Base-by-base conservation (phyloP, 2,797 vertebrate species). In the Gouania willdenowi region DNA sequence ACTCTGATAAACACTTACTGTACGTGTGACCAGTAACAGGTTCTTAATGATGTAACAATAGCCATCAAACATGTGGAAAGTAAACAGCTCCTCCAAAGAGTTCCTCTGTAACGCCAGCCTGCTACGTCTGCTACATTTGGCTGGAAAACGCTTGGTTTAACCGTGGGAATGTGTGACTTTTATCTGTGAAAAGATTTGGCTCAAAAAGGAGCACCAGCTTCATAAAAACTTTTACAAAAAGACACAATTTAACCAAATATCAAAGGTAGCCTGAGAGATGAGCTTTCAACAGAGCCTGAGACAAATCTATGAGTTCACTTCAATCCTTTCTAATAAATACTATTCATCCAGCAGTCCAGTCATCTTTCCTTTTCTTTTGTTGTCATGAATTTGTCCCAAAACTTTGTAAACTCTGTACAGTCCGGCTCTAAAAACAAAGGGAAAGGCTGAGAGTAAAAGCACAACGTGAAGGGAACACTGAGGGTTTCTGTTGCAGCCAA, bases 171-270 rank as follows among this genome's bases (percentile, higher is more conserved):
- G 58, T 24, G 47, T 33, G 20, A 52, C 31, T 37, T 59, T 30
- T 45, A 38, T 59, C 9, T 41, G 47, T 59, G 39, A 77, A 78
- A 78, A 51, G 21, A 40, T 50, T 27, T 42, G 22, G 63, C 75
- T 79, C 77, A 81, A 83, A n/a, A 85, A 46, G 62, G 82, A 80
- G 77, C 71, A 2, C 20, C 13, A 38, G 48, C 87, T 90, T 85
- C 89, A 91, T 90, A 91, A 88, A 87, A 84, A 84, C 46, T 15
- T 79, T 81, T 88, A 87, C 53, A 79, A 79, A 86, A 83, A 42
- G 39, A 56, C 21, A 50, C 41, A 73, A 80, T 44, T 71, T 69
- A 81, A 78, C 70, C 74, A 79, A 80, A 59, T 65, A 61, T 38
- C 66, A 71, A 30, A 45, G 13, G 26, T 50, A 76, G 85, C 84